Evolutionary conservation across 2,888 invertebrate species (phyloP).

Genomic region (Achlya flavicornis): DNA sequence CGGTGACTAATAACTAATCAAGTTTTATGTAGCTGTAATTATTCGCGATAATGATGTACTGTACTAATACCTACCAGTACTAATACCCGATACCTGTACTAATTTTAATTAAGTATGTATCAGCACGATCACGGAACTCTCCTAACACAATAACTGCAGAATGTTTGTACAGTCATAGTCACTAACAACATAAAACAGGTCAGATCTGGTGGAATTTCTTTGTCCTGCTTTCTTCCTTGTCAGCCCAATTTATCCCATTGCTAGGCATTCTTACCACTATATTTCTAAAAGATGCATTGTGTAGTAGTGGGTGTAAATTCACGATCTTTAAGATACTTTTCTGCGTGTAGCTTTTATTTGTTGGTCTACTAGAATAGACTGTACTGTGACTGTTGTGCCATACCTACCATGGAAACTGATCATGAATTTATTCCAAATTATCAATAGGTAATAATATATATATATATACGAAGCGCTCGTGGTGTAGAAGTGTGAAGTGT

Average conservation of each 20-base stretch:
- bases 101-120: conserved; percentile 1
- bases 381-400: not conserved
- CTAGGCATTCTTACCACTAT: not conserved
- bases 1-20: conserved; percentile 21
- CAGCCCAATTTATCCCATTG: not conserved
- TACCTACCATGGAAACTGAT: not conserved
- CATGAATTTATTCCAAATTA: not conserved
- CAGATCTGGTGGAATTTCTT: too few species aligned
- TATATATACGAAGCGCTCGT: too few species aligned
- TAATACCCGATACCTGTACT: too few species aligned
- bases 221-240: not conserved
- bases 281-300: not conserved
- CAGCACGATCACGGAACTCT: not conserved
- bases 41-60: conserved; percentile 1
- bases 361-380: not conserved
- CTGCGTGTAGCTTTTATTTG: not conserved
- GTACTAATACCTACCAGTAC: not conserved
- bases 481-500: too few species aligned
- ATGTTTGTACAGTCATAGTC: not conserved
- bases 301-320: too few species aligned
- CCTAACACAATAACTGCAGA: not conserved
- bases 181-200: too few species aligned
- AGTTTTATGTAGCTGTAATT: conserved; percentile 6
- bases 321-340: too few species aligned
- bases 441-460: not conserved